These are phyloP conservation scores for Hoplostethus atlanticus DNA, from an alignment of 2,797 vertebrate genomes.

Conservation along the genomic window DNA sequence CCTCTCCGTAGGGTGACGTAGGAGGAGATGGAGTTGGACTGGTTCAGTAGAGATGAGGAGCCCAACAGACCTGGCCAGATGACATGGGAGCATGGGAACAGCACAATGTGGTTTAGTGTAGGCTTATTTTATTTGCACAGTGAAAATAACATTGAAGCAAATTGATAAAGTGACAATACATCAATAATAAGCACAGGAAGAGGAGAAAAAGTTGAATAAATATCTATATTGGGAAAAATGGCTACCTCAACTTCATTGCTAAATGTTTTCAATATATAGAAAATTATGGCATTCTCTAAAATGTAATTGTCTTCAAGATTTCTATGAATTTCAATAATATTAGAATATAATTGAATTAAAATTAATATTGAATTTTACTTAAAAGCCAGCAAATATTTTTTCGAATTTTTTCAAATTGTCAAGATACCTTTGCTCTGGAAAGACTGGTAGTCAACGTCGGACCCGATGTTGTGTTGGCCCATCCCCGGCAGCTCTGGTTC, in stretches of 20 bases:
- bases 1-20: conserved; percentile 91
- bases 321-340: too few relatives aligned
- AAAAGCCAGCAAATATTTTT: too few relatives aligned
- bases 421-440: conserved; percentile 88
- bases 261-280: too few relatives aligned
- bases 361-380: too few relatives aligned
- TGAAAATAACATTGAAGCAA: background rate
- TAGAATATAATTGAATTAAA: too few relatives aligned
- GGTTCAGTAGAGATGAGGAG: conserved; percentile 87
- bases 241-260: too few relatives aligned
- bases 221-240: too few relatives aligned
- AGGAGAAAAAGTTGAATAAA: too few relatives aligned
- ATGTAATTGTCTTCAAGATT: background rate
- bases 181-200: too few relatives aligned
- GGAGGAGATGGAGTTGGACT: conserved; percentile 88
- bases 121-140: background rate
- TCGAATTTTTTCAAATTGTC: background rate
- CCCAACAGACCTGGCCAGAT: conserved; percentile 82
- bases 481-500: conserved; percentile 91
- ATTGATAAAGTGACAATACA: background rate
- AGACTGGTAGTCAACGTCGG: conserved; percentile 87
- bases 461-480: conserved; percentile 72
- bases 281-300: background rate
- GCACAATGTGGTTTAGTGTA: background rate
- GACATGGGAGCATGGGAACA: background rate